Percentiles rank a stretch among this genome's conserved stretches.
These are phyloP conservation scores for Nerophis ophidion DNA, from an alignment of 2,113 vertebrate genomes.

Conservation along the genomic window DNA sequence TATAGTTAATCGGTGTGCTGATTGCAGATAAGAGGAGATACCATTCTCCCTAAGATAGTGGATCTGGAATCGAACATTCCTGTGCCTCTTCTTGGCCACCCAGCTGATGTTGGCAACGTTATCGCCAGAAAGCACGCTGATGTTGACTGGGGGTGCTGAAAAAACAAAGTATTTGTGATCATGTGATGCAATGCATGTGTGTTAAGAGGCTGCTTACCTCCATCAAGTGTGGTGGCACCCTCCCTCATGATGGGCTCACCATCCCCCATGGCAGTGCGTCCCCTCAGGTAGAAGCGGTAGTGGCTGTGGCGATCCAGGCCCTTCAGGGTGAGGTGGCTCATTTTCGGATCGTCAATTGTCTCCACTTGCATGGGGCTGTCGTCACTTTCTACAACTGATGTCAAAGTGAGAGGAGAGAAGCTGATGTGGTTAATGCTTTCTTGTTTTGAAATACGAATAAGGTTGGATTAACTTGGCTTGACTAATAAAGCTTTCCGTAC, in stretches of 20 bases:
- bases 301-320: slow-evolving; percentile 68
- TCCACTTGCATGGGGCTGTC: slow-evolving; percentile 78
- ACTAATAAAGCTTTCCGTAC: too few relatives aligned
- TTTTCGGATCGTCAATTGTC: slow-evolving; percentile 65
- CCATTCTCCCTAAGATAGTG: slow-evolving; percentile 67
- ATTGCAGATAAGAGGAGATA: slow-evolving; percentile 16
- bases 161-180: slow-evolving; percentile 6
- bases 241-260: slow-evolving; percentile 70
- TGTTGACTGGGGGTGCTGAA: slow-evolving; percentile 64
- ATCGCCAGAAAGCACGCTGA: slow-evolving; percentile 68
- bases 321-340: slow-evolving; percentile 62
- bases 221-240: slow-evolving; percentile 79
- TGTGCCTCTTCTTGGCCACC: slow-evolving; percentile 73
- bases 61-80: slow-evolving; percentile 74
- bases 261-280: slow-evolving; percentile 68
- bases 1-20: too few relatives aligned
- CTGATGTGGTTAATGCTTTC: too few relatives aligned
- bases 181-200: neutral
- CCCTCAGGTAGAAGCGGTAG: slow-evolving; percentile 80
- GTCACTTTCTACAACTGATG: slow-evolving; percentile 78
- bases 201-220: slow-evolving; percentile 49
- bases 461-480: too few relatives aligned
- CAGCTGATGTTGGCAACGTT: slow-evolving; percentile 77
- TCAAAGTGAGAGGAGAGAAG: neutral
- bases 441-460: too few relatives aligned